Conservation (phyloP, 2,797 vertebrate genomes). For the Sebastiscus albofasciatus region DNA sequence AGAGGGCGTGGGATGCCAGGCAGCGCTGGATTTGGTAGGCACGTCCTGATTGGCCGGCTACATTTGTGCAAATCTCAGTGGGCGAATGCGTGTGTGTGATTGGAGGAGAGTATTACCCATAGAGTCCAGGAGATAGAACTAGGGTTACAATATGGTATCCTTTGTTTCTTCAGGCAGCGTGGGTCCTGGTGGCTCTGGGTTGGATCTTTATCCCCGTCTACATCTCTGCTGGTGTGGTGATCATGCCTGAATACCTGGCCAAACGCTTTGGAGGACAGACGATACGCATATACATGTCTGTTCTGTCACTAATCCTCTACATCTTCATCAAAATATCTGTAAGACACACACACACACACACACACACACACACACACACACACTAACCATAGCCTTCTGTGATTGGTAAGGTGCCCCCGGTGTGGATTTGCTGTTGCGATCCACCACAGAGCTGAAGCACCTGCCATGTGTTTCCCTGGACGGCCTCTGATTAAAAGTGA, state of each 20-base stretch:
- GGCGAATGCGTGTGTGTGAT: not conserved
- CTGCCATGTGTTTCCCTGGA: slow-evolving; percentile 79
- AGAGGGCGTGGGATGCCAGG: too few species aligned
- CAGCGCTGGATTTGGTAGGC: too few species aligned
- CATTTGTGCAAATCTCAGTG: not conserved
- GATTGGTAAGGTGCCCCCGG: slow-evolving; percentile 68
- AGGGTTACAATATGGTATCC: too few species aligned
- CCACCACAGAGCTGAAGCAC: slow-evolving; percentile 74
- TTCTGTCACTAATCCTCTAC: slow-evolving; percentile 93
- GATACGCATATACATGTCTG: slow-evolving; percentile 92
- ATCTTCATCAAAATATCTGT: slow-evolving; percentile 97
- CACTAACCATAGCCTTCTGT: slow-evolving; percentile 45
- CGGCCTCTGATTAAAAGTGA: slow-evolving; percentile 83
- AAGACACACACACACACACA: slow-evolving; percentile 70
- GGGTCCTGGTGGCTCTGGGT: slow-evolving; percentile 91
- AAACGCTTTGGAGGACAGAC: slow-evolving; percentile 95
- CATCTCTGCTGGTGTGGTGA: slow-evolving; percentile 91
- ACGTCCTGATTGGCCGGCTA: too few species aligned
- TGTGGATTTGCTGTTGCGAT: slow-evolving; percentile 78
- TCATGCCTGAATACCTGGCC: slow-evolving; percentile 94
- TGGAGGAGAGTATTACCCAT: not conserved
- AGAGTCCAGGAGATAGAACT: too few species aligned
- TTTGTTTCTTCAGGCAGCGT: slow-evolving; percentile 83
- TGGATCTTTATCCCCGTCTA: slow-evolving; percentile 97
- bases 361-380: slow-evolving; percentile 45